Percentiles rank a stretch among this genome's conserved stretches.
phyloP scores from a whole-genome alignment of 2,888 invertebrate genomes.

The Amphipoea oculea region DNA sequence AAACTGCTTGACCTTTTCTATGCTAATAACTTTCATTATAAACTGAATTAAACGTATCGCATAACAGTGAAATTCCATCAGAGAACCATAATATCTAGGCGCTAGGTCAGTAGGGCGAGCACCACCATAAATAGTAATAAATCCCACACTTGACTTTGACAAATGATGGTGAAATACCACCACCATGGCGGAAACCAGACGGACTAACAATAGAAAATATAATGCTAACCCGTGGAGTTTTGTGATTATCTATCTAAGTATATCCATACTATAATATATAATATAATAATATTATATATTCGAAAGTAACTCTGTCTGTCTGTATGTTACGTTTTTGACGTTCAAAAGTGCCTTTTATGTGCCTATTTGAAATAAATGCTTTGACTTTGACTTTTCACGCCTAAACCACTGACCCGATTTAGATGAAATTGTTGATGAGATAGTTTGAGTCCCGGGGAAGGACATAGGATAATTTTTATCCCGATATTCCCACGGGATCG shows the following conservation, averaged over 20 bases:
- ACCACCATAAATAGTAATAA: constrained; percentile 80
- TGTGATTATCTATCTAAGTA: not conserved
- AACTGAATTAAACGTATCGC: constrained; percentile 25
- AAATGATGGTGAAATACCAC: constrained; percentile 76
- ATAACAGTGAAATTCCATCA: constrained; percentile 36
- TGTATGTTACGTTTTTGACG: too few relatives aligned
- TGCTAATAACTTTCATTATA: not conserved
- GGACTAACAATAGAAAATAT: constrained; percentile 56
- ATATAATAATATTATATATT: too few relatives aligned
- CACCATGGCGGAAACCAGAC: constrained; percentile 38
- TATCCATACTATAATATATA: too few relatives aligned
- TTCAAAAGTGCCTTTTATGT: too few relatives aligned
- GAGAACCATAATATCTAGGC: constrained; percentile 55
- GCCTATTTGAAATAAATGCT: too few relatives aligned
- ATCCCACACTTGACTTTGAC: constrained; percentile 81
- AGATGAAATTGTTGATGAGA: too few relatives aligned
- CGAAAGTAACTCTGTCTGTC: too few relatives aligned
- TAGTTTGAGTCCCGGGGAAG: too few relatives aligned
- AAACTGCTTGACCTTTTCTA: not conserved
- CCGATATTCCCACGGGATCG: too few relatives aligned
- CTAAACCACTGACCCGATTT: too few relatives aligned
- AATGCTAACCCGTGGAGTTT: constrained; percentile 17
- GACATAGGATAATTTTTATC: too few relatives aligned
- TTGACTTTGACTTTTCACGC: too few relatives aligned
- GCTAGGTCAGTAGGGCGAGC: constrained; percentile 77